Evolutionary conservation across 1,140 invertebrate genomes (phyloP).

Genomic region (Kradibia gibbosae): DNA sequence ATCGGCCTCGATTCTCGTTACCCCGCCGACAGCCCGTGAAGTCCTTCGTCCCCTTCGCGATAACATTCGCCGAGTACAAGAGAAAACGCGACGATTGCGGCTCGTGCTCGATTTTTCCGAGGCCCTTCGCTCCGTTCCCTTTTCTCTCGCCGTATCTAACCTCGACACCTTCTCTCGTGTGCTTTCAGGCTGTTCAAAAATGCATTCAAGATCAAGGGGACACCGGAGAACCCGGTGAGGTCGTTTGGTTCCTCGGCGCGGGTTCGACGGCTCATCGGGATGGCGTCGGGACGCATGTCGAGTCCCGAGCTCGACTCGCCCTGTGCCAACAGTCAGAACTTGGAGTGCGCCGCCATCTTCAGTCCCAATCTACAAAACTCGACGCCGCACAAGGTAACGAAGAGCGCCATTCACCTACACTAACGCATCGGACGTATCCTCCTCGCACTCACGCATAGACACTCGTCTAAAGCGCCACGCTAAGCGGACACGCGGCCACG

Average conservation of each 20-base stretch:
- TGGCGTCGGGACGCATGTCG: slow-evolving; percentile 56
- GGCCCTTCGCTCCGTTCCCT: too few relatives aligned
- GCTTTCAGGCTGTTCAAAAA: slow-evolving; percentile 68
- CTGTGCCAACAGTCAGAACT: slow-evolving; percentile 62
- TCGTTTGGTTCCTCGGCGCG: slow-evolving; percentile 42
- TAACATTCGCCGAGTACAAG: too few relatives aligned
- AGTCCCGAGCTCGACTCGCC: slow-evolving; percentile 55
- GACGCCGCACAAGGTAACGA: slow-evolving; percentile 64
- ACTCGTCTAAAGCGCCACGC: too few relatives aligned
- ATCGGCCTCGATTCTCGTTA: too few relatives aligned
- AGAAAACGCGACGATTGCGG: too few relatives aligned
- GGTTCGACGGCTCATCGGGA: slow-evolving; percentile 57
- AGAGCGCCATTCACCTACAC: too few relatives aligned
- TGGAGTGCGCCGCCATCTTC: slow-evolving; percentile 51
- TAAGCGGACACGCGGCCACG: not conserved
- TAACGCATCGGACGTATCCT: too few relatives aligned
- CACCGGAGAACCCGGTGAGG: slow-evolving; percentile 54
- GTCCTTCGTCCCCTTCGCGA: too few relatives aligned
- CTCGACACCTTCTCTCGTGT: slow-evolving; percentile 31
- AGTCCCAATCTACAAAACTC: slow-evolving; percentile 54
- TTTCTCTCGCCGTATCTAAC: too few relatives aligned
- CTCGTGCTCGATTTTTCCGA: too few relatives aligned
- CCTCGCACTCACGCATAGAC: too few relatives aligned
- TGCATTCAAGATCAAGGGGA: slow-evolving; percentile 65
- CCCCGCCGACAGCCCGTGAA: too few relatives aligned